These are phyloP conservation scores for Cheilosia soror DNA, from an alignment of 2,888 invertebrate genomes.

Conservation along the genomic window DNA sequence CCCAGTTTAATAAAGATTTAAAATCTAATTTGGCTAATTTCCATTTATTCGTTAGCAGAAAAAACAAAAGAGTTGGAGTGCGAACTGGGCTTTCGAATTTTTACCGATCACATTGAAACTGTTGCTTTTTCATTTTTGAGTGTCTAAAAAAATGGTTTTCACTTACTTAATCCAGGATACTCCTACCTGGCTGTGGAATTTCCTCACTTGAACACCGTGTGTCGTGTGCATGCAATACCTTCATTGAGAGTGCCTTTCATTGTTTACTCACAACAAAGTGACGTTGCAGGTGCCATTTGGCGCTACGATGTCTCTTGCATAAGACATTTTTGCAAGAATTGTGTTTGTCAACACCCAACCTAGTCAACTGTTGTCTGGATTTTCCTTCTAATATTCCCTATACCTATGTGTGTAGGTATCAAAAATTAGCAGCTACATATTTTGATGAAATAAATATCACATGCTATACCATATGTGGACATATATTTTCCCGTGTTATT, in stretches of 20 bases:
- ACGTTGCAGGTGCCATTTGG: neutral
- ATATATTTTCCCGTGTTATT: constrained; percentile 2
- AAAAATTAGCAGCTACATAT: neutral
- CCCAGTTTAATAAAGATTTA: too few species aligned
- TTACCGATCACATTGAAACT: neutral
- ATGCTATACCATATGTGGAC: constrained; percentile 42
- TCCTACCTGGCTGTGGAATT: neutral
- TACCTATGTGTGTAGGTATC: neutral
- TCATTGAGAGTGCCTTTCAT: neutral
- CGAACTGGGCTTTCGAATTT: constrained; percentile 18
- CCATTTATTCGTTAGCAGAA: too few species aligned
- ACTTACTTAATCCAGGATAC: neutral
- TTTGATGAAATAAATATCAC: constrained; percentile 13
- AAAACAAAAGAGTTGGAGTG: constrained; percentile 48
- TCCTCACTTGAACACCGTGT: neutral
- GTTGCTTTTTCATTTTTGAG: neutral
- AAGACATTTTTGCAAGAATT: neutral
- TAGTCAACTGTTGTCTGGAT: neutral
- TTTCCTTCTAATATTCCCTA: neutral
- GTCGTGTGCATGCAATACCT: neutral
- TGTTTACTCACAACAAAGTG: neutral
- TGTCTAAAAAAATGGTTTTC: neutral
- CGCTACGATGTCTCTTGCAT: neutral
- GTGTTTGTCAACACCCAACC: neutral
- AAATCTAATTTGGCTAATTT: neutral